These are phyloP conservation scores for Caenorhabditis virilis DNA, from an alignment of 2,888 invertebrate genomes.

Conservation along the genomic window DNA sequence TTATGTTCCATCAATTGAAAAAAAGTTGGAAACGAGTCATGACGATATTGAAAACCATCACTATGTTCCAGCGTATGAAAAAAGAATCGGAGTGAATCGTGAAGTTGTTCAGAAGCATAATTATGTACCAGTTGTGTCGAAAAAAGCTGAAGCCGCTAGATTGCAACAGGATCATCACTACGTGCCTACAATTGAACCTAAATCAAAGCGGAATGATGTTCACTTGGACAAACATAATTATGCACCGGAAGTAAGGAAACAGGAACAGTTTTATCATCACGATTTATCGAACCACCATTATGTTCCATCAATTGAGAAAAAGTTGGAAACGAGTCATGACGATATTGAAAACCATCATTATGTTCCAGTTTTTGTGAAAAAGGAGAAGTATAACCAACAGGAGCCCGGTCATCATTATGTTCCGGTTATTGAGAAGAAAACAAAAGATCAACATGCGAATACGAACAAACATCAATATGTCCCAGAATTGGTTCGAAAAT, in stretches of 20 bases:
- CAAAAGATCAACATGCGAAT: background rate
- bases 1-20: slow-evolving; percentile 12
- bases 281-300: slow-evolving; percentile 35
- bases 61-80: slow-evolving; percentile 2
- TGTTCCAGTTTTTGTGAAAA: slow-evolving; percentile 1
- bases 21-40: background rate
- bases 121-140: slow-evolving; percentile 1
- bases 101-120: slow-evolving; percentile 3
- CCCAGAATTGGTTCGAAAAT: no score
- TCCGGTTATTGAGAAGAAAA: no score
- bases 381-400: no score
- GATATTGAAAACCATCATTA: background rate
- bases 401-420: slow-evolving; percentile 4
- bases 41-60: background rate
- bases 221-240: no score
- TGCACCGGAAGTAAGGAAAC: no score
- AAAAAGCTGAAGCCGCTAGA: no score
- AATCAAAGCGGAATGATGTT: slow-evolving; percentile 7
- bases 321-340: background rate
- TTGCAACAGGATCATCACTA: no score
- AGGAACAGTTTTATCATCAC: no score
- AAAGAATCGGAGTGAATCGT: slow-evolving; percentile 3
- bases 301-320: slow-evolving; percentile 10
- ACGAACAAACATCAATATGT: no score
- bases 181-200: no score